Evolutionary conservation across 2,113 vertebrate genomes (phyloP).

Genomic region (Cebus imitator): DNA sequence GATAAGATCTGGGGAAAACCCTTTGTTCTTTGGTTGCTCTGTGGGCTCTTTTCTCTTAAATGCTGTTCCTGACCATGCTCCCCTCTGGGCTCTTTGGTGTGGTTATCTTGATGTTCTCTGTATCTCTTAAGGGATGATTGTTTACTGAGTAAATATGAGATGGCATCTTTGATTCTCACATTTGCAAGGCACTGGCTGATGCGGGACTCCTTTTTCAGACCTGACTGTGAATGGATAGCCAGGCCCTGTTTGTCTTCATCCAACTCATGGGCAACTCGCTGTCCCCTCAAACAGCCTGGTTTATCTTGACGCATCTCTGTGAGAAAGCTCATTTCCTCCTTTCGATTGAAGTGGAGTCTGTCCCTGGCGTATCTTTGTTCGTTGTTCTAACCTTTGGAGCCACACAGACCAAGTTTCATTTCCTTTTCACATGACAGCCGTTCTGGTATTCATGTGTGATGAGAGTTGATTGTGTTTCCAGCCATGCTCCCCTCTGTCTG

Average conservation of each 20-base stretch:
- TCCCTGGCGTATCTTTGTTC: not conserved
- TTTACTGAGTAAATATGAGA: not conserved
- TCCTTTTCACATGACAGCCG: slow-evolving; percentile 6
- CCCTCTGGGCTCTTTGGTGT: not conserved
- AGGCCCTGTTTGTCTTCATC: not conserved
- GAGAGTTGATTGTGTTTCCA: not conserved
- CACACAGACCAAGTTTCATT: not conserved
- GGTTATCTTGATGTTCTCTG: not conserved
- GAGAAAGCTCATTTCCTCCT: not conserved
- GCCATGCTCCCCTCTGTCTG: not conserved
- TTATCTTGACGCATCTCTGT: not conserved
- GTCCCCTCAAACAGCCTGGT: not conserved
- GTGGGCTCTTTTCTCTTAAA: not conserved
- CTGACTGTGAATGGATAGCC: not conserved
- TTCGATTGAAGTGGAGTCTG: not conserved
- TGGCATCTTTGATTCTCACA: not conserved
- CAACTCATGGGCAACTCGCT: not conserved
- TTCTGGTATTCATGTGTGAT: not conserved
- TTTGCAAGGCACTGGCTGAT: not conserved
- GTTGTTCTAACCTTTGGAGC: not conserved
- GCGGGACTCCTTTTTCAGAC: not conserved
- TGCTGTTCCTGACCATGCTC: not conserved
- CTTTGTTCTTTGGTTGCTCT: not conserved
- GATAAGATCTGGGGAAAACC: not conserved
- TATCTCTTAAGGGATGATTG: not conserved